A percentile compares a stretch with the other conserved stretches of the same genome.
Evolutionary conservation across 2,797 vertebrate species (phyloP).

Genomic region (Margarornis squamiger): DNA sequence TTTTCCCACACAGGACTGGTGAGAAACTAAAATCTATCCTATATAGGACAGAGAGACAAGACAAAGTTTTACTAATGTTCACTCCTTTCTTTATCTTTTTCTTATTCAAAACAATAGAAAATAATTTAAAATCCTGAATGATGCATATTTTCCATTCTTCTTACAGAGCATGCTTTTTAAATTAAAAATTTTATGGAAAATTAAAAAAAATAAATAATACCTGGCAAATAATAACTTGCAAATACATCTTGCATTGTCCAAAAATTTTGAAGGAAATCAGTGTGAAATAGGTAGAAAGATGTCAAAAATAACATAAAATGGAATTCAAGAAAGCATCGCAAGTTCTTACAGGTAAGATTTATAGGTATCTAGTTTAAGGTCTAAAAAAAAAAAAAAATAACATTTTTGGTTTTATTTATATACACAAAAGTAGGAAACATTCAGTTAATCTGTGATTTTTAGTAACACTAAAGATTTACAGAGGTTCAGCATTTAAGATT

Average conservation of each 20-base stretch:
- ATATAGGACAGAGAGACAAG: neutral
- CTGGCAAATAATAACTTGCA: neutral
- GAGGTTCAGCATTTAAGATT: neutral
- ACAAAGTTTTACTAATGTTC: neutral
- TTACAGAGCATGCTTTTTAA: neutral
- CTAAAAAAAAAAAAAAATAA: neutral
- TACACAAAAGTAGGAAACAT: neutral
- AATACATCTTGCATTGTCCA: neutral
- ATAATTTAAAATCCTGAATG: neutral
- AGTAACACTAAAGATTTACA: neutral
- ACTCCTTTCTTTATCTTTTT: neutral
- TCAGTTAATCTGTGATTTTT: neutral
- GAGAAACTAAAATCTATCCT: slow-evolving; percentile 7
- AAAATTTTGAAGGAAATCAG: slow-evolving; percentile 26
- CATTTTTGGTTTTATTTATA: neutral
- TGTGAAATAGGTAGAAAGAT: neutral
- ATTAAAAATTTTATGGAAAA: slow-evolving; percentile 24
- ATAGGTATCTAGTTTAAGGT: neutral
- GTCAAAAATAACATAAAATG: neutral
- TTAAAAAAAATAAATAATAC: slow-evolving; percentile 17
- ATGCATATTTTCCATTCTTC: neutral
- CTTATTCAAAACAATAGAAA: neutral
- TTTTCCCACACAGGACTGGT: neutral
- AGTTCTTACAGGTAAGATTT: neutral
- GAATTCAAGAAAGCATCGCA: neutral